Conservation (phyloP, 2,797 vertebrate species). For the Chiloscyllium punctatum region DNA sequence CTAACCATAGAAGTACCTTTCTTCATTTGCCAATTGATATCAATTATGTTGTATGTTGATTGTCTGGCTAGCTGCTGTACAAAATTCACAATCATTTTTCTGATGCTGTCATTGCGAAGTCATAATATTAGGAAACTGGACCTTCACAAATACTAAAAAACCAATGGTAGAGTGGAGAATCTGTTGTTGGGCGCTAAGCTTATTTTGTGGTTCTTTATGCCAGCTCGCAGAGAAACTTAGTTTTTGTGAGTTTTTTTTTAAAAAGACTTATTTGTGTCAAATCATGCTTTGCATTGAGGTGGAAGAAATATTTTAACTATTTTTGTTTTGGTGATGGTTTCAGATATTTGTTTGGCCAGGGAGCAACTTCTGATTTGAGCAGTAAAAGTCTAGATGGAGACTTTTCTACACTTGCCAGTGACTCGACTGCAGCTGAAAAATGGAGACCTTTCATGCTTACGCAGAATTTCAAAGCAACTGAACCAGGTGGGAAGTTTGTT, state of each 20-base stretch:
- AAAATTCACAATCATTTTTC: not conserved
- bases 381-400: slow-evolving; percentile 22
- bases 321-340: not conserved
- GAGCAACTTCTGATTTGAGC: slow-evolving; percentile 17
- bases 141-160: not conserved
- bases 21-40: not conserved
- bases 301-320: not conserved
- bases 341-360: slow-evolving; percentile 23
- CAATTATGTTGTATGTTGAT: no score
- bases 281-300: not conserved
- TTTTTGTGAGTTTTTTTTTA: no score
- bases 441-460: slow-evolving; percentile 10
- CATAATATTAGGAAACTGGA: not conserved
- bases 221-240: no score
- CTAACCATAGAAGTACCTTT: not conserved
- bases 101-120: not conserved
- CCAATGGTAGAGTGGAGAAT: no score
- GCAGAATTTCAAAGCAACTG: not conserved
- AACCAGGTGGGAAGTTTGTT: not conserved
- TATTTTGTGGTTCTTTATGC: not conserved
- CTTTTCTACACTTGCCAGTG: not conserved
- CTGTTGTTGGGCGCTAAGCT: not conserved
- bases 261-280: not conserved
- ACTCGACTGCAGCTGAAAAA: slow-evolving; percentile 11
- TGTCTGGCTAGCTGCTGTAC: no score